These are phyloP conservation scores for Ceyx melanurus DNA, from an alignment of 2,113 vertebrate species.

Conservation along the genomic window DNA sequence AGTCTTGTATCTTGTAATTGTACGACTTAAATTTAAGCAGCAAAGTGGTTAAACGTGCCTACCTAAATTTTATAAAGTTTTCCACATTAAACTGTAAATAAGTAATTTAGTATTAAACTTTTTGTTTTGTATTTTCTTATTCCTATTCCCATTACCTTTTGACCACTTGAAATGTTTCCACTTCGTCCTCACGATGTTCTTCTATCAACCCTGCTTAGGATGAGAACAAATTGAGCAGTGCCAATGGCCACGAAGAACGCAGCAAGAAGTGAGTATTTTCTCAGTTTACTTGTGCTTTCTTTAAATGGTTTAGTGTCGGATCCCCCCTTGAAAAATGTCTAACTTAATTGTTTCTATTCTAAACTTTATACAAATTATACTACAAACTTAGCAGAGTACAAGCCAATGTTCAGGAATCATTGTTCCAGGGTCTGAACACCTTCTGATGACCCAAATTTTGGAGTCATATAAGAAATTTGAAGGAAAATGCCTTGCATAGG, in stretches of 20 bases:
- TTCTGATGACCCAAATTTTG: not conserved
- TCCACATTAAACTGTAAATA: conserved; percentile 76
- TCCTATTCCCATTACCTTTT: conserved; percentile 93
- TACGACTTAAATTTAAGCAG: conserved; percentile 79
- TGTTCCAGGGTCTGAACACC: not conserved
- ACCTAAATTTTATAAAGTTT: conserved; percentile 81
- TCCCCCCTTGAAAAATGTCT: accelerated
- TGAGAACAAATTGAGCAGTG: conserved; percentile 91
- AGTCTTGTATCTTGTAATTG: conserved; percentile 75
- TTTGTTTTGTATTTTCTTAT: conserved; percentile 92
- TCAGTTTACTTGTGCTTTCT: not conserved
- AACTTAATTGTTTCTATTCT: not conserved
- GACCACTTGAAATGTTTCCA: conserved; percentile 97
- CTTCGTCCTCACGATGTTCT: conserved; percentile 98
- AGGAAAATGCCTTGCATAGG: not conserved
- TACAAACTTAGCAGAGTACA: accelerated
- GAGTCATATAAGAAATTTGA: not conserved
- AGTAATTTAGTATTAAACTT: conserved; percentile 84
- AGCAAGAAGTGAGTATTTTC: conserved; percentile 89
- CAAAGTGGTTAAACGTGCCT: conserved; percentile 84
- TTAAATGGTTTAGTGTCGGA: not conserved
- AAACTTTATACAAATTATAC: not conserved
- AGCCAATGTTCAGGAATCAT: not conserved
- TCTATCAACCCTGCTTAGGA: conserved; percentile 99
- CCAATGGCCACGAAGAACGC: conserved; percentile 90